Percentiles rank a stretch among this genome's conserved stretches.
These are phyloP conservation scores for Sebastes cheni DNA, from an alignment of 2,797 vertebrate genomes.

Conservation along the genomic window DNA sequence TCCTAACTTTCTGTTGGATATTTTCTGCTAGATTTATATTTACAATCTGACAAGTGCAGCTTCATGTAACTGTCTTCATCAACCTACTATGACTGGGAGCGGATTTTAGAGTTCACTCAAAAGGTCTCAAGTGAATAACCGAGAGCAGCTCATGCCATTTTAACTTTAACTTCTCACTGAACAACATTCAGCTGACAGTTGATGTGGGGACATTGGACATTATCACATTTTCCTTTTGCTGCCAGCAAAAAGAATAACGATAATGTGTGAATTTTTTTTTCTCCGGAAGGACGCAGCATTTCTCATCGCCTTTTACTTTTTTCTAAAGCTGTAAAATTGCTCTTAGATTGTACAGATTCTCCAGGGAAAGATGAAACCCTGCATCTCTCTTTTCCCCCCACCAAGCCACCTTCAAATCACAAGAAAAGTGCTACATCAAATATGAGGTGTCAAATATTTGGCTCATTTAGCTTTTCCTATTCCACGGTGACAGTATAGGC, in stretches of 20 bases:
- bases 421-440: slow-evolving; percentile 15
- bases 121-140: slow-evolving; percentile 5
- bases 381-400: background rate
- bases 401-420: background rate
- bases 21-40: background rate
- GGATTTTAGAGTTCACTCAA: background rate
- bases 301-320: background rate
- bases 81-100: background rate
- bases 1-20: background rate
- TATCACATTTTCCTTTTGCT: slow-evolving; percentile 29
- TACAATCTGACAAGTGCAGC: background rate
- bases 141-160: slow-evolving; percentile 26
- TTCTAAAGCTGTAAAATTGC: background rate
- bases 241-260: slow-evolving; percentile 26
- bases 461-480: slow-evolving; percentile 32
- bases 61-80: slow-evolving; percentile 4
- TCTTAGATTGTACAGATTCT: slow-evolving; percentile 7
- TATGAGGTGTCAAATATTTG: slow-evolving; percentile 17
- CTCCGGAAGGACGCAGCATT: background rate
- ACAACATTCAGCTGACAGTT: slow-evolving; percentile 10
- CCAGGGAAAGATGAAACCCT: background rate
- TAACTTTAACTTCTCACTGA: slow-evolving; percentile 10
- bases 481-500: slow-evolving; percentile 7
- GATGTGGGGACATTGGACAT: slow-evolving; percentile 24
- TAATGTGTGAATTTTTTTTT: background rate